Percentiles rank a stretch among this genome's conserved stretches.
Evolutionary conservation across 1,140 invertebrate genomes (phyloP).

Genomic region (Scaptomyza graminum): DNA sequence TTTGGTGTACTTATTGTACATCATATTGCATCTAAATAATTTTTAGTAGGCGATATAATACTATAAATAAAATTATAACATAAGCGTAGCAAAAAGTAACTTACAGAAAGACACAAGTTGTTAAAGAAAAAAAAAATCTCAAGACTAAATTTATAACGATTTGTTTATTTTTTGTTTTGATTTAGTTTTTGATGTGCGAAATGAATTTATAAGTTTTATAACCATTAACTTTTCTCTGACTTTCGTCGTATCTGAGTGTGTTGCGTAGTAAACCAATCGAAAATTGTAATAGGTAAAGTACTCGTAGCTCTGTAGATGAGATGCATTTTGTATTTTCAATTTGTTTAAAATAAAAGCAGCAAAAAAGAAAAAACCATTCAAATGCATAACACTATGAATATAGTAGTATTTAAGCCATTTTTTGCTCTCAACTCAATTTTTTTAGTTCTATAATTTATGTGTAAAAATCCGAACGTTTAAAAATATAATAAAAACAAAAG

Average conservation of each 20-base stretch:
- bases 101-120: constrained; percentile 11
- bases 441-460: constrained; percentile 75
- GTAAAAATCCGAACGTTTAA: constrained; percentile 70
- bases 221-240: constrained; percentile 25
- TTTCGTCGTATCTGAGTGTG: constrained; percentile 54
- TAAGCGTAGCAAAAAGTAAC: constrained; percentile 5
- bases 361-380: constrained; percentile 16
- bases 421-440: constrained; percentile 70
- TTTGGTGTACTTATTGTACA: constrained; percentile 6
- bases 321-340: constrained; percentile 34
- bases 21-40: constrained; percentile 46
- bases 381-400: constrained; percentile 44
- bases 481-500: constrained; percentile 59
- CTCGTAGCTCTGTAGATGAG: constrained; percentile 24
- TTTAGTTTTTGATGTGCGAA: not conserved
- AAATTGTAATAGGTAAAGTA: constrained; percentile 55
- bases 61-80: constrained; percentile 14
- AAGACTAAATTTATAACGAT: constrained; percentile 21
- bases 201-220: constrained; percentile 51
- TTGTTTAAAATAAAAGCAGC: constrained; percentile 22
- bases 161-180: constrained; percentile 14
- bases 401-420: constrained; percentile 69
- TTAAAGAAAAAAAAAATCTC: constrained; percentile 19
- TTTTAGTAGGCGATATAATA: constrained; percentile 22
- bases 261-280: constrained; percentile 41